These are phyloP conservation scores for Gymnocephalus cernua DNA, from an alignment of 2,113 vertebrate genomes.

Conservation along the genomic window DNA sequence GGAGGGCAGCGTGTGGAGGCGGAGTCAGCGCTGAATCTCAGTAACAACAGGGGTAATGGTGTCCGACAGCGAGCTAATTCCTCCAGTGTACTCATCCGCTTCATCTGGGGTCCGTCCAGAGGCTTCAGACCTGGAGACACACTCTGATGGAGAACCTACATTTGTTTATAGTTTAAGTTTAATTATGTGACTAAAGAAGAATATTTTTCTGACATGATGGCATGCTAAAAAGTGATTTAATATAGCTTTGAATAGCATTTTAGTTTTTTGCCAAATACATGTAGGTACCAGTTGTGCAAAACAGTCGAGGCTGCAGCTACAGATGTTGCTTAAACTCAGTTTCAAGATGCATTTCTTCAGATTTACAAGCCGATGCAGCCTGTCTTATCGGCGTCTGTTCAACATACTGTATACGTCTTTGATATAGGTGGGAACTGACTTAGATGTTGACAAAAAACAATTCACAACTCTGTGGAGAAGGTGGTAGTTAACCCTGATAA, in stretches of 20 bases:
- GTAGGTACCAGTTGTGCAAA: neutral
- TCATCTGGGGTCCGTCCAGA: constrained; percentile 29
- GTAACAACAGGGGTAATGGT: constrained; percentile 57
- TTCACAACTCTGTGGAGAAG: neutral
- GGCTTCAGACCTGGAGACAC: constrained; percentile 21
- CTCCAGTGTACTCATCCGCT: constrained; percentile 39
- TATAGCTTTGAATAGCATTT: neutral
- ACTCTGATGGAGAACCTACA: constrained; percentile 1
- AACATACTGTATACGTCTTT: too few species aligned
- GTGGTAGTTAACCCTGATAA: neutral
- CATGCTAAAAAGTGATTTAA: neutral
- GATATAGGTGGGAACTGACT: too few species aligned
- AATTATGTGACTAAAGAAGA: neutral
- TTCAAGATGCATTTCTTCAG: neutral
- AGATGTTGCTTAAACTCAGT: neutral
- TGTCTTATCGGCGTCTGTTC: neutral
- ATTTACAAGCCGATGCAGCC: neutral
- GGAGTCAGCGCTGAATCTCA: constrained; percentile 23
- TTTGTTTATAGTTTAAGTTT: too few species aligned
- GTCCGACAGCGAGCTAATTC: constrained; percentile 66
- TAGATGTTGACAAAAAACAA: too few species aligned
- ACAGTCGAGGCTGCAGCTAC: neutral
- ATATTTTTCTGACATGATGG: neutral
- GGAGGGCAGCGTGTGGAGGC: constrained; percentile 36
- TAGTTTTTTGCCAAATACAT: neutral